These are phyloP conservation scores for Ispidina lecontei DNA, from an alignment of 2,797 vertebrate species.

Conservation along the genomic window DNA sequence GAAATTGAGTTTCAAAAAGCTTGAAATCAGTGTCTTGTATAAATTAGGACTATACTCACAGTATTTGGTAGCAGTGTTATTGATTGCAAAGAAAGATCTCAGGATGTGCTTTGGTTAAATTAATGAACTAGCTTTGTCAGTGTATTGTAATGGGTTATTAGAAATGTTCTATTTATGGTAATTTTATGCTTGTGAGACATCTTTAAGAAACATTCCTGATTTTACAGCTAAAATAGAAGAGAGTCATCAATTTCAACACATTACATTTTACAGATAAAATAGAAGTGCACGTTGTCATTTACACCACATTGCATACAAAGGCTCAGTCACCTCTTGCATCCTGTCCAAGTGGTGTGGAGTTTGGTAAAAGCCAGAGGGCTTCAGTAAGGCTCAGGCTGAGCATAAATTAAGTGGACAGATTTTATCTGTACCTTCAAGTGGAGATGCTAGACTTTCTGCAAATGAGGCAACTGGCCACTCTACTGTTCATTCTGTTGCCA, in stretches of 20 bases:
- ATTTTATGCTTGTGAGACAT: neutral
- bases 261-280: neutral
- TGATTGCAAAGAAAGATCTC: neutral
- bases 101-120: neutral
- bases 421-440: neutral
- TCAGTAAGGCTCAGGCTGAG: neutral
- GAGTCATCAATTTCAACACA: neutral
- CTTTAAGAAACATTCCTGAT: neutral
- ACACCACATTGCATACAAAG: neutral
- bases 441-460: neutral
- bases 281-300: neutral
- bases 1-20: neutral
- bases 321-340: neutral
- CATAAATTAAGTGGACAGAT: neutral
- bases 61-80: neutral
- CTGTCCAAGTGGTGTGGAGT: neutral
- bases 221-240: neutral
- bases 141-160: neutral
- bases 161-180: neutral
- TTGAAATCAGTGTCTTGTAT: neutral
- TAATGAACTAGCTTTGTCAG: neutral
- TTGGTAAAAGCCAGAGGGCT: neutral
- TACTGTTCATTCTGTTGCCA: neutral
- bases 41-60: neutral
- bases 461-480: neutral